A percentile compares a stretch with the other conserved stretches of the same genome.
Evolutionary conservation across 2,888 invertebrate genomes (phyloP).

Genomic region (Hetaerina titia): DNA sequence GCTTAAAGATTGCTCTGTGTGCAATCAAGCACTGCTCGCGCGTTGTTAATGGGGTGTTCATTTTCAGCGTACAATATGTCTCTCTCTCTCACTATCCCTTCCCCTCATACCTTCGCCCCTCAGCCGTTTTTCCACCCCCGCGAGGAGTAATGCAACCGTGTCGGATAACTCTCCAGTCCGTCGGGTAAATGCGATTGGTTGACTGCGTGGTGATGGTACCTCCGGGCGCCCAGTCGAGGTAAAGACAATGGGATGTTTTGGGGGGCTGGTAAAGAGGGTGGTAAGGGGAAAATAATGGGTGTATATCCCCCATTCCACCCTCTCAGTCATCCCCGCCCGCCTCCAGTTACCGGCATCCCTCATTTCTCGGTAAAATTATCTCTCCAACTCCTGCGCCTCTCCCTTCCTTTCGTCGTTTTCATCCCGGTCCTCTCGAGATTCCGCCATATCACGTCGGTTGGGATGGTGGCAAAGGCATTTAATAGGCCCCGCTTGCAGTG

Average conservation of each 20-base stretch:
- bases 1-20: background rate
- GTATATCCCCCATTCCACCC: background rate
- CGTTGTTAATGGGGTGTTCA: constrained; percentile 59
- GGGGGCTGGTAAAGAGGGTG: background rate
- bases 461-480: background rate
- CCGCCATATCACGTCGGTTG: constrained; percentile 27
- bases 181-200: constrained; percentile 48
- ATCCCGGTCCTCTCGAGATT: background rate
- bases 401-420: background rate
- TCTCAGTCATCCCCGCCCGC: background rate
- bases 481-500: background rate
- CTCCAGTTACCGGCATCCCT: constrained; percentile 31
- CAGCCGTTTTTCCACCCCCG: constrained; percentile 8
- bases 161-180: constrained; percentile 4
- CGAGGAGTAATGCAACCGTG: constrained; percentile 12
- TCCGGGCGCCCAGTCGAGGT: constrained; percentile 48
- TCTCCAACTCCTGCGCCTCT: background rate
- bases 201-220: constrained; percentile 48
- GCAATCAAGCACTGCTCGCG: constrained; percentile 51
- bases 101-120: background rate
- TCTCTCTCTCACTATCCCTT: background rate
- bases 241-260: background rate
- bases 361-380: constrained; percentile 28
- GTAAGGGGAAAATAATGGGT: background rate
- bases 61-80: constrained; percentile 53